Base-by-base conservation (phyloP, 30 jellyfish, hydroid and myxozoan genomes). In the Pelagia noctiluca region DNA sequence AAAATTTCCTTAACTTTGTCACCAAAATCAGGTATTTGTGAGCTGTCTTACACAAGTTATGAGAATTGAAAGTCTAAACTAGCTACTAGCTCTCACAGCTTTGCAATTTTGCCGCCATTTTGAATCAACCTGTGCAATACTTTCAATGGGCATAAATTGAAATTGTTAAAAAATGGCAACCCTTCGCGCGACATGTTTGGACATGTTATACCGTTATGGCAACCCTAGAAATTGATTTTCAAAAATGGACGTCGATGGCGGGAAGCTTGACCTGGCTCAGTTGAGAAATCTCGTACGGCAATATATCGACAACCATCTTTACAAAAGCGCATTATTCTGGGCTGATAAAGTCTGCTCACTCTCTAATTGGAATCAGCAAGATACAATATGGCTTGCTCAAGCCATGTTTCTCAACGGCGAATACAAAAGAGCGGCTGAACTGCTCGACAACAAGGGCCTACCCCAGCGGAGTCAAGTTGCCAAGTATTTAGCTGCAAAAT, bases 341-440 rank as follows among this genome's bases (percentile, higher is more conserved):
- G 98, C 98, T 1, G 98, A 93, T 47, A 93, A 86, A 75, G 96
- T 83, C 19, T 93, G 96, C 64, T 79, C 97, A 0, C 72, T 93
- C 79, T 93, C 98, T 36, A 83, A 72, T 69, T 73, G 73, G 65
- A 76, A 78, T 34, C 91, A 54, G 62, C 97, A 86, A 63, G 98
- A 93, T 83, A 83, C 78, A 23, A 62, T 93, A 50, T 93, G 98
- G 98, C 82, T 93, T 18, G 95, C 97, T 12, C 89, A 93, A 24
- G 46, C 95, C 12, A 79, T 93, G 89, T 88, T 86, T 35, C 79
- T 86, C 13, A 86, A 93, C 24, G 85, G 88, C 53, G 97, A 87
- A 77, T 87, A 32, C 46, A 88, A 65, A 31, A 86, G 98, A 50
- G 97, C 98, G 1, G 95, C 85, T 8, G 88, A 86, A 13, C 88